Percentiles rank a stretch among this genome's conserved stretches.
These are phyloP conservation scores for Nomada goodeniana DNA, from an alignment of 2,888 invertebrate genomes.

Conservation along the genomic window DNA sequence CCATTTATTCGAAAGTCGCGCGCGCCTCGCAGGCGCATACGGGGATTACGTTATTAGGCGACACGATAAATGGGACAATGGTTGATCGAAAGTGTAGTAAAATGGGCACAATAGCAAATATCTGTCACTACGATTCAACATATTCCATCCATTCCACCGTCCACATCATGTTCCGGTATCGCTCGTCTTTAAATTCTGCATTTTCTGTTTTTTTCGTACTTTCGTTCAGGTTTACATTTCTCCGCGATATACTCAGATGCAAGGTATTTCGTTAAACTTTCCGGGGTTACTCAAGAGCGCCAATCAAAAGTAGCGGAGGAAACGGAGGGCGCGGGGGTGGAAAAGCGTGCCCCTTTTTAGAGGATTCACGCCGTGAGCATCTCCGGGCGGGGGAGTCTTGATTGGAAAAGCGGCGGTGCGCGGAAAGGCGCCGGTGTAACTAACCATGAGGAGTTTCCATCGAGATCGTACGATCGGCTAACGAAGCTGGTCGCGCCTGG, in stretches of 20 bases:
- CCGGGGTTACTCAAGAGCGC: background rate
- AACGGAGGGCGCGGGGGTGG: background rate
- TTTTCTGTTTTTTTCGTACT: too few relatives aligned
- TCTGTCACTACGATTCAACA: too few relatives aligned
- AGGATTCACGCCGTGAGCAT: constrained; percentile 41
- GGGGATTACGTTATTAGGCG: too few relatives aligned
- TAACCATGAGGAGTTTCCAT: constrained; percentile 79
- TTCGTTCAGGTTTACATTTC: too few relatives aligned
- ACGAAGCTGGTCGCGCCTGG: constrained; percentile 76
- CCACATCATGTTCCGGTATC: too few relatives aligned
- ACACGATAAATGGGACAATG: too few relatives aligned
- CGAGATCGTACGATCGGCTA: constrained; percentile 77
- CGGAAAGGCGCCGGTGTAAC: constrained; percentile 74
- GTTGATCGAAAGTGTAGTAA: too few relatives aligned
- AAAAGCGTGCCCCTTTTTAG: constrained; percentile 42
- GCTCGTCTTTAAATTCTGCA: too few relatives aligned
- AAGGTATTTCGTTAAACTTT: constrained; percentile 7
- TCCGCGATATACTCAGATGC: background rate
- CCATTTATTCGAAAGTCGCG: too few relatives aligned
- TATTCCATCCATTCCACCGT: too few relatives aligned
- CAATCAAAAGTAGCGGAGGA: constrained; percentile 28
- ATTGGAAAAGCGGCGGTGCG: constrained; percentile 75
- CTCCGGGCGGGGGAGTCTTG: constrained; percentile 61
- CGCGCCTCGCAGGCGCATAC: too few relatives aligned
- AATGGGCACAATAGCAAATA: too few relatives aligned